These are phyloP conservation scores for Sorex fumeus DNA, from an alignment of 2,113 vertebrate species.

Conservation along the genomic window DNA sequence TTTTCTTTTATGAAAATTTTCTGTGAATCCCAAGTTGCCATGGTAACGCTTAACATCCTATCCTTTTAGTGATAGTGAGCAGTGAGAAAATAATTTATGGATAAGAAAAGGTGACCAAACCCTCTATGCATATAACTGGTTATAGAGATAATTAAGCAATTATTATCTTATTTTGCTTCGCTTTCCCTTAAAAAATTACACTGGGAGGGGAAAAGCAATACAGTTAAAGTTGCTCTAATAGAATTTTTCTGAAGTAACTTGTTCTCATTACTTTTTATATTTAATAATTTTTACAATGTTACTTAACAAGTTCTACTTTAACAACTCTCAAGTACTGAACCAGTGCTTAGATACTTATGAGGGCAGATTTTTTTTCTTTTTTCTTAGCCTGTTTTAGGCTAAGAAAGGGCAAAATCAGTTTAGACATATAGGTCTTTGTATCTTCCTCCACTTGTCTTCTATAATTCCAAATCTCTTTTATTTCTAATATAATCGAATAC, in stretches of 20 bases:
- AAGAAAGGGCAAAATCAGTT: slow-evolving; percentile 10
- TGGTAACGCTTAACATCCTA: background rate
- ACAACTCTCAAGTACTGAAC: slow-evolving; percentile 14
- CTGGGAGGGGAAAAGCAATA: background rate
- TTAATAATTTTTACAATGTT: slow-evolving; percentile 64
- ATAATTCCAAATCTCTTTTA: slow-evolving; percentile 12
- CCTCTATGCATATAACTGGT: slow-evolving; percentile 24
- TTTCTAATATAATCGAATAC: background rate
- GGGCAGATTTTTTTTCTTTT: slow-evolving; percentile 48
- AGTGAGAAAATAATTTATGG: slow-evolving; percentile 28
- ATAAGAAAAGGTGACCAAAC: slow-evolving; percentile 1
- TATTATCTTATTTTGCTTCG: slow-evolving; percentile 31
- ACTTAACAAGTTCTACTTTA: slow-evolving; percentile 8
- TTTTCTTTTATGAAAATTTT: slow-evolving; percentile 50
- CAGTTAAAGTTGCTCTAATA: slow-evolving; percentile 35
- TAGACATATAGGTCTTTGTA: background rate
- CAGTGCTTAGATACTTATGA: background rate
- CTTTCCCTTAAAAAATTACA: slow-evolving; percentile 9
- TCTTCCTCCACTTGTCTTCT: slow-evolving; percentile 5
- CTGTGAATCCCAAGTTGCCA: background rate
- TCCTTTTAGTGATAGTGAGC: slow-evolving; percentile 28
- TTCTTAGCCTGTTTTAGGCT: slow-evolving; percentile 26
- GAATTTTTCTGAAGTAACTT: background rate
- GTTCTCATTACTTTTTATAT: slow-evolving; percentile 3
- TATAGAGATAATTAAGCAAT: background rate